Evolutionary conservation across 2,888 invertebrate species (phyloP), one percentile per base, ranked within the genome.

Genomic region (Pyrgus malvae): DNA sequence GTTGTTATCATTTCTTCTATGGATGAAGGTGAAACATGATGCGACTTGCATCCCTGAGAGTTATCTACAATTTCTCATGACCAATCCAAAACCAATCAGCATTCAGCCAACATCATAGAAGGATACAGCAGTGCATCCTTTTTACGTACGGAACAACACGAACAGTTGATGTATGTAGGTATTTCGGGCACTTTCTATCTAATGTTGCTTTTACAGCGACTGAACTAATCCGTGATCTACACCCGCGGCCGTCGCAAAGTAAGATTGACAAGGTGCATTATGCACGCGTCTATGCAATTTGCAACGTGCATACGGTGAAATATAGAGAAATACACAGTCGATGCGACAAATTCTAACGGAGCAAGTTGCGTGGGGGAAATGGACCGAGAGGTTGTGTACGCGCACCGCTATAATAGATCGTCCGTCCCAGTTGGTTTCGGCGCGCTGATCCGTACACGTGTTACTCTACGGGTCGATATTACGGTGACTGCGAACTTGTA

Each of bases 291-390:
- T 17, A 4, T 19, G 29, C 45, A 45, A 53, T 45, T 45, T 51
- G 21, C 45, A 14, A 42, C 23, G 37, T 46, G 60, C 57, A 56
- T 42, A 55, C 56, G 50, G 33, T 53, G 59, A 61, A 56, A 61
- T 64, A 63, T 63, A 64, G 65, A 63, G 67, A 65, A 67, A 61
- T 62, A 64, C 57, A 68, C 66, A 67, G 68, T 67, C 64, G 67
- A 66, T 68, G 65, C 66, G 68, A 72, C 72, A 67, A 65, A 66
- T 65, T 86, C 84, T 87, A 88, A 86, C 86, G 85, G 84, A 76
- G 80, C 79, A 78, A 76, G 79, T 73, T 76, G 88, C 87, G 89
- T 88, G 89, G 89, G 89, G 89, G 89, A 88, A 90, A 86, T 89
- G 88, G 85, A 80, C 83, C 82, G 85, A 75, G 80, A 78, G 78